These are phyloP conservation scores for Ophion ellenae DNA, from an alignment of 2,888 invertebrate genomes.

Conservation along the genomic window DNA sequence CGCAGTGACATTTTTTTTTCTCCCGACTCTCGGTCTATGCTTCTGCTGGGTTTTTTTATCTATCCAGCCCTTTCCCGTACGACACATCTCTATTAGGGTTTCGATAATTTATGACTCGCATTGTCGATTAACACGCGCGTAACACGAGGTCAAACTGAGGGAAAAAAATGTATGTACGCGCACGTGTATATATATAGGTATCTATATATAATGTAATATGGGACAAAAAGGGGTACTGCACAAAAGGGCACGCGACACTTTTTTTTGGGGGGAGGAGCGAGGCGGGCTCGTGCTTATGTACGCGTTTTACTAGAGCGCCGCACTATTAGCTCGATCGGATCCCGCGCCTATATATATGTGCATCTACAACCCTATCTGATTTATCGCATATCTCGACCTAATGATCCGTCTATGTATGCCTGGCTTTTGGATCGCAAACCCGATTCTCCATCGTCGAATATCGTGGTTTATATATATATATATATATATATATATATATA, in stretches of 20 bases:
- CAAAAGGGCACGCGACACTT: conserved; percentile 81
- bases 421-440: conserved; percentile 75
- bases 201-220: conserved; percentile 64
- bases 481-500: background rate
- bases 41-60: conserved; percentile 51
- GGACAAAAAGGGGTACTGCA: conserved; percentile 78
- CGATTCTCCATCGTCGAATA: conserved; percentile 56
- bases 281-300: conserved; percentile 65
- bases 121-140: conserved; percentile 83
- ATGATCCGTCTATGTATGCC: conserved; percentile 77
- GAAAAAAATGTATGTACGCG: conserved; percentile 50
- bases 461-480: conserved; percentile 35
- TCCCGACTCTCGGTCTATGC: conserved; percentile 15
- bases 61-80: conserved; percentile 50
- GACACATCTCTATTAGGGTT: conserved; percentile 81
- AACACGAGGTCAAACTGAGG: conserved; percentile 73
- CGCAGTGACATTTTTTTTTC: conserved; percentile 65
- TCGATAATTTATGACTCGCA: conserved; percentile 82
- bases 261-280: conserved; percentile 69
- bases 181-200: conserved; percentile 22
- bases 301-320: conserved; percentile 42
- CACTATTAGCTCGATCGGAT: conserved; percentile 49
- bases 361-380: conserved; percentile 79
- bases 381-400: conserved; percentile 78
- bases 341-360: conserved; percentile 8